Percentiles rank a stretch among this genome's conserved stretches.
Evolutionary conservation across 1,140 invertebrate species (phyloP).

Genomic region (Drosophila ogumai): DNA sequence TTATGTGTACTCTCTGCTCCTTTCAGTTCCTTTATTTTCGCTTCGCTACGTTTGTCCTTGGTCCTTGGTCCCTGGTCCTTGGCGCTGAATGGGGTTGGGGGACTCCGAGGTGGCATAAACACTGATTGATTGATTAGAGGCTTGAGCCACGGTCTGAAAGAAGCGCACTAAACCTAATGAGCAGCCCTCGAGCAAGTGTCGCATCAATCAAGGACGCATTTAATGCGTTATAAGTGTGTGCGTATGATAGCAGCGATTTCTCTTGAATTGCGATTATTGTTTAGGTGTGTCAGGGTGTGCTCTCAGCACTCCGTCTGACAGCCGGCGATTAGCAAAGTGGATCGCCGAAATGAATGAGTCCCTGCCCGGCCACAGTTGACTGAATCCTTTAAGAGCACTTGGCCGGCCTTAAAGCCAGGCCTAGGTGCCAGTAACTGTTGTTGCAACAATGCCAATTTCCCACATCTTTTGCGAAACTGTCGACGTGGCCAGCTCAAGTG

Average conservation of each 20-base stretch:
- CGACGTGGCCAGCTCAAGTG: constrained; percentile 70
- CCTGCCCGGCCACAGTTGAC: constrained; percentile 16
- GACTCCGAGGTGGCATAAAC: constrained; percentile 56
- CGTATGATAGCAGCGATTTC: constrained; percentile 63
- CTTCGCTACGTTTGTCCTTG: constrained; percentile 54
- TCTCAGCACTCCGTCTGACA: constrained; percentile 45
- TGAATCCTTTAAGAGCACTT: constrained; percentile 48
- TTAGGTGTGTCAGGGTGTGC: constrained; percentile 47
- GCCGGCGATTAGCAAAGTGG: constrained; percentile 79
- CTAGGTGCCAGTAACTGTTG: constrained; percentile 9
- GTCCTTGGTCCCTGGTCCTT: constrained; percentile 7
- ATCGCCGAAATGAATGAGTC: constrained; percentile 73
- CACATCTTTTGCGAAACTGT: constrained; percentile 38
- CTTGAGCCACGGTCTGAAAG: constrained; percentile 32
- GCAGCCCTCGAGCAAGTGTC: constrained; percentile 79
- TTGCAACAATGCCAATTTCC: constrained; percentile 41
- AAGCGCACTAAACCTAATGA: constrained; percentile 77
- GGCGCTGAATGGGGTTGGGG: neutral
- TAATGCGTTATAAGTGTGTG: constrained; percentile 69
- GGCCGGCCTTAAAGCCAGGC: constrained; percentile 25
- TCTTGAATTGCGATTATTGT: constrained; percentile 82
- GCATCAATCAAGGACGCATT: constrained; percentile 83
- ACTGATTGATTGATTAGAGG: constrained; percentile 84
- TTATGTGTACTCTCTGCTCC: constrained; percentile 55
- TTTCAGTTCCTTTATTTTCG: constrained; percentile 42